phyloP scores from a whole-genome alignment of 2,797 vertebrate genomes.

The Remorina albescens region DNA sequence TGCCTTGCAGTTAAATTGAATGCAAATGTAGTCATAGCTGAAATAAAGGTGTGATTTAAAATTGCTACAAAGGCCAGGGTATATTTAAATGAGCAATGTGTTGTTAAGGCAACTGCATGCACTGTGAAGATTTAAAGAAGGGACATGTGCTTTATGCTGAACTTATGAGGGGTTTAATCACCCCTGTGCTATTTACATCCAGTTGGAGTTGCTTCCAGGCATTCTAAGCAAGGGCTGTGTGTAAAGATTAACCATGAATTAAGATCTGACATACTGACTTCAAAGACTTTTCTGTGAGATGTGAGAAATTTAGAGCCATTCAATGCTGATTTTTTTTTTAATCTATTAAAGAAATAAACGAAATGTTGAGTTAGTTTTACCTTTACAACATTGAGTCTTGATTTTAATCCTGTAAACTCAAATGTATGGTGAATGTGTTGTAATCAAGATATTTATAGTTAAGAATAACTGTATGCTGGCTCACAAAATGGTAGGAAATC shows the following conservation, averaged over 20 bases:
- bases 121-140: slow-evolving; percentile 13
- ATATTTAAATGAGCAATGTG: slow-evolving; percentile 34
- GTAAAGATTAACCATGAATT: slow-evolving; percentile 21
- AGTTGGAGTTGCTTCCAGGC: background rate
- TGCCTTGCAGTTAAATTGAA: slow-evolving; percentile 17
- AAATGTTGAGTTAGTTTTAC: background rate
- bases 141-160: slow-evolving; percentile 35
- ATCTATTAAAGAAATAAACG: background rate
- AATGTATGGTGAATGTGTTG: background rate
- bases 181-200: slow-evolving; percentile 16
- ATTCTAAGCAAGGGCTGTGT: background rate
- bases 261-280: background rate
- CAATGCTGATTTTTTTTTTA: too few relatives aligned
- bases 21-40: slow-evolving; percentile 28
- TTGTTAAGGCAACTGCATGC: slow-evolving; percentile 65
- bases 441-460: background rate
- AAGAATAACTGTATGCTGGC: background rate
- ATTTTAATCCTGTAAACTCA: background rate
- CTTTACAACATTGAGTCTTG: too few relatives aligned
- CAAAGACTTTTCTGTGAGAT: background rate
- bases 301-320: background rate
- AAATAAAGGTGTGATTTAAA: slow-evolving; percentile 52
- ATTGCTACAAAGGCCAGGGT: slow-evolving; percentile 23
- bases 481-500: background rate
- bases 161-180: slow-evolving; percentile 18